These are phyloP conservation scores for Triops cancriformis DNA, from an alignment of 1,140 invertebrate species.

Conservation along the genomic window DNA sequence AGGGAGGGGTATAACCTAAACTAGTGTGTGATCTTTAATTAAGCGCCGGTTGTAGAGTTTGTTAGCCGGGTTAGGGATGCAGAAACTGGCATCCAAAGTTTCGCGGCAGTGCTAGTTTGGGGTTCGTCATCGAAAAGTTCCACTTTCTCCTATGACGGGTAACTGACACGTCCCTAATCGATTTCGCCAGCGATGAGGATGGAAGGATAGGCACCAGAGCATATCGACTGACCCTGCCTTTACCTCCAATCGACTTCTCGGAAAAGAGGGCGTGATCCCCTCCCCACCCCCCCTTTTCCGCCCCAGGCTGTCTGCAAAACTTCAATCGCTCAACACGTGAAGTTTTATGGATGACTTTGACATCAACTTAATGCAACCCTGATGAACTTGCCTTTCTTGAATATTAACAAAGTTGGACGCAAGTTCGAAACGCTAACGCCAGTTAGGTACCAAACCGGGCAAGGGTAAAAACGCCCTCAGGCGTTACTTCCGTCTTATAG, in stretches of 20 bases:
- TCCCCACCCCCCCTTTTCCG: too few relatives aligned
- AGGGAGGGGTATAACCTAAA: background rate
- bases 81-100: background rate
- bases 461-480: background rate
- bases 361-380: background rate
- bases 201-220: background rate
- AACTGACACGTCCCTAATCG: constrained; percentile 2
- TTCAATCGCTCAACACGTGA: background rate
- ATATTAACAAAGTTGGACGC: background rate
- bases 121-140: background rate
- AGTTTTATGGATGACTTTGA: background rate
- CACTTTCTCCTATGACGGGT: background rate
- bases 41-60: background rate
- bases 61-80: background rate
- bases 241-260: background rate
- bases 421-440: background rate
- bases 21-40: background rate
- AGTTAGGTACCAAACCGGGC: background rate
- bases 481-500: background rate
- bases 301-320: background rate
- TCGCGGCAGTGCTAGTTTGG: background rate
- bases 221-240: background rate
- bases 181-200: constrained; percentile 4
- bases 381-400: background rate
- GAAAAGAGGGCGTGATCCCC: too few relatives aligned